Conservation (phyloP, 2,797 vertebrate genomes). For the Synanceia verrucosa region DNA sequence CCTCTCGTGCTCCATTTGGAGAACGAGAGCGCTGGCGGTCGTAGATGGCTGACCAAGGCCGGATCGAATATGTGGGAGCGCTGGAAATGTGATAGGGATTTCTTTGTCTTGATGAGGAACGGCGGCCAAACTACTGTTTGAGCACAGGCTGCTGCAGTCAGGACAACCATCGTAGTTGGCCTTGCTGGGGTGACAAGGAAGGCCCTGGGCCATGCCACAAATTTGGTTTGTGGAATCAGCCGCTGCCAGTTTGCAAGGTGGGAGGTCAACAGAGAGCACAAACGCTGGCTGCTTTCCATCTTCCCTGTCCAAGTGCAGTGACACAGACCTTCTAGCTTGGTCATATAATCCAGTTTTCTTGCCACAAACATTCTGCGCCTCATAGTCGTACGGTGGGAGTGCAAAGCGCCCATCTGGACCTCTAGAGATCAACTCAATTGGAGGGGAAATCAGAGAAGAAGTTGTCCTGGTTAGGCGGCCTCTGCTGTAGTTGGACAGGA, state of each 20-base stretch:
- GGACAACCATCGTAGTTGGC: conserved; percentile 28
- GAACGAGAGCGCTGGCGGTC: conserved; percentile 78
- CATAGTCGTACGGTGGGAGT: conserved; percentile 55
- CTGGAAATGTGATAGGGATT: conserved; percentile 48
- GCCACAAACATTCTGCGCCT: conserved; percentile 30
- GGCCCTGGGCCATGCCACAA: conserved; percentile 27
- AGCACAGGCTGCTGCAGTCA: conserved; percentile 68
- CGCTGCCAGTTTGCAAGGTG: conserved; percentile 39
- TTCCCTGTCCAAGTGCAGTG: conserved; percentile 65
- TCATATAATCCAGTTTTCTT: conserved; percentile 48
- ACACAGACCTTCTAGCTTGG: conserved; percentile 63
- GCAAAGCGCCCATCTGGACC: conserved; percentile 93
- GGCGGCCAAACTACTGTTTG: conserved; percentile 56
- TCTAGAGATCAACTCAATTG: conserved; percentile 89
- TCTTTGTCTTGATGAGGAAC: conserved; percentile 18
- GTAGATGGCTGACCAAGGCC: conserved; percentile 46
- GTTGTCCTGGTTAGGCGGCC: conserved; percentile 68
- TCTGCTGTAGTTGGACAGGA: conserved; percentile 62
- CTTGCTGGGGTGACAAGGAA: conserved; percentile 32
- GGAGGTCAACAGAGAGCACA: conserved; percentile 83
- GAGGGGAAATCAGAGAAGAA: conserved; percentile 56
- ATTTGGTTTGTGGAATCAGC: conserved; percentile 15
- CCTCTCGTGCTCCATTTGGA: conserved; percentile 87
- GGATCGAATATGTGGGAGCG: conserved; percentile 69
- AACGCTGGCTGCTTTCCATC: conserved; percentile 71